A percentile compares a stretch with the other conserved stretches of the same genome.
Evolutionary conservation across 1,140 invertebrate genomes (phyloP).

Genomic region (Whitmania pigra): DNA sequence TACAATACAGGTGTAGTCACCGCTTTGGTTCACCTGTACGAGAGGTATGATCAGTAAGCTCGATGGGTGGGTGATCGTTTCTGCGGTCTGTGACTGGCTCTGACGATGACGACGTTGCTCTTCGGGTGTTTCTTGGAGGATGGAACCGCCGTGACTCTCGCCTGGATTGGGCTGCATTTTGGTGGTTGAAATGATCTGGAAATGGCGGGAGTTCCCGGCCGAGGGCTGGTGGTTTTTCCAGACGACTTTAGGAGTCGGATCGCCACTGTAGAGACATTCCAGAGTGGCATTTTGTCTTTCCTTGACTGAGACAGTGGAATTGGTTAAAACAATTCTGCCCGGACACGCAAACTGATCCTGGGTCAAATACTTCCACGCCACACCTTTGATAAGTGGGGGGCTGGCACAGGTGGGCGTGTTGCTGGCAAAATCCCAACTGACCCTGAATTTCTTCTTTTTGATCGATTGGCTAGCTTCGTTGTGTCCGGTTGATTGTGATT

Average conservation of each 20-base stretch:
- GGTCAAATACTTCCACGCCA: conserved; percentile 19
- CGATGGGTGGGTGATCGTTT: not conserved
- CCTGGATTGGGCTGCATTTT: no score
- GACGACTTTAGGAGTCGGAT: conserved; percentile 17
- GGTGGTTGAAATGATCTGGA: not conserved
- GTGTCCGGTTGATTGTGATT: no score
- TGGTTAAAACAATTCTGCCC: conserved; percentile 16
- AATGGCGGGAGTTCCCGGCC: no score
- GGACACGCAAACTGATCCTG: conserved; percentile 21
- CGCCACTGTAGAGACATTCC: conserved; percentile 18
- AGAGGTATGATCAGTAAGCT: conserved; percentile 15
- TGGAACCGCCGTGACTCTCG: no score
- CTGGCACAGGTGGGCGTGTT: conserved; percentile 19
- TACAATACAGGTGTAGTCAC: conserved; percentile 30
- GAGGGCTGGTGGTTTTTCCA: conserved; percentile 5
- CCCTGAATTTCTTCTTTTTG: no score
- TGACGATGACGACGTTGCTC: not conserved
- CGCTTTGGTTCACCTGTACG: not conserved
- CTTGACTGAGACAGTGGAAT: not conserved
- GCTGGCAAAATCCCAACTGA: conserved; percentile 20
- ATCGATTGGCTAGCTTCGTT: no score
- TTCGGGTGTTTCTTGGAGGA: not conserved
- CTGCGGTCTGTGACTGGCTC: not conserved
- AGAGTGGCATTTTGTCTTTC: conserved; percentile 20
- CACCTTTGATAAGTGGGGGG: conserved; percentile 17